These are phyloP conservation scores for Anisognathus igniventris DNA, from an alignment of 2,797 vertebrate genomes.

Conservation along the genomic window DNA sequence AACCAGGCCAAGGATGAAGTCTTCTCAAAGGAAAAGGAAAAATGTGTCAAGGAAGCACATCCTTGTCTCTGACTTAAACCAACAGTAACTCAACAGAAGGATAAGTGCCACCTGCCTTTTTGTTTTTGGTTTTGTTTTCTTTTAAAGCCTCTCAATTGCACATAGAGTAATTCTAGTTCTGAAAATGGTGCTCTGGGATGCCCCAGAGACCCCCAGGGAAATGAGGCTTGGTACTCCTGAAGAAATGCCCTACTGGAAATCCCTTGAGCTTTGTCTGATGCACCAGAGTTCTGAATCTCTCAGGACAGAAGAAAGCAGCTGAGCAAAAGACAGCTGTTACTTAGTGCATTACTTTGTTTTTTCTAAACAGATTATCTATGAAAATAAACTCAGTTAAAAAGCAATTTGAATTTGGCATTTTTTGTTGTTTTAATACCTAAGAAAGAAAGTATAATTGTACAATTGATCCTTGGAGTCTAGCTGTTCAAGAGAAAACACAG, in stretches of 20 bases:
- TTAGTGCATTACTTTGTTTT: neutral
- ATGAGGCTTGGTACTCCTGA: neutral
- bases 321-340: neutral
- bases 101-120: neutral
- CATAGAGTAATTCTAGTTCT: fast-evolving
- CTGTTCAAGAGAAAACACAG: neutral
- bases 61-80: neutral
- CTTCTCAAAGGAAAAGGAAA: neutral
- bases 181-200: neutral
- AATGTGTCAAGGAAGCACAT: neutral
- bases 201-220: neutral
- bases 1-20: neutral
- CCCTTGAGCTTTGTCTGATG: neutral
- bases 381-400: neutral
- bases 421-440: neutral
- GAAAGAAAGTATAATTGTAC: neutral
- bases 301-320: neutral
- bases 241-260: fast-evolving
- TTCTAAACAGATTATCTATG: neutral
- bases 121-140: neutral
- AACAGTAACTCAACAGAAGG: neutral
- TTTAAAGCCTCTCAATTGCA: neutral
- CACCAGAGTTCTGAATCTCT: neutral
- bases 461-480: neutral
- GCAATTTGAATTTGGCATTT: neutral